phyloP scores from a whole-genome alignment of 2,113 vertebrate genomes.

The Tachuris rubrigastra region DNA sequence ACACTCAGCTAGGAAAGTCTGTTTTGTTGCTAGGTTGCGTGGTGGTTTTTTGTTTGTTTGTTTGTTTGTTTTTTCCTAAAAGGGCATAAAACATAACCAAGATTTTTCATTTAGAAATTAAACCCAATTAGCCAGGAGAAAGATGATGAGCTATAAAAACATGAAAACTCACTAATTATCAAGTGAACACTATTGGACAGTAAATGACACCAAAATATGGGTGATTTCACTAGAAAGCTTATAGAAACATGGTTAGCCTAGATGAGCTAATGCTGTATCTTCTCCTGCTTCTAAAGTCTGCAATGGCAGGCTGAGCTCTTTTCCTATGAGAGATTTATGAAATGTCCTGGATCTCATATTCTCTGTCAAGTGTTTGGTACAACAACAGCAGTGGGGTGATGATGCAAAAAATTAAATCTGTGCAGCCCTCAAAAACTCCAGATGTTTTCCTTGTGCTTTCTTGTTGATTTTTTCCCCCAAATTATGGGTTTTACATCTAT shows the following conservation, averaged over 20 bases:
- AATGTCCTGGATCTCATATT: not conserved
- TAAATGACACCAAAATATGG: not conserved
- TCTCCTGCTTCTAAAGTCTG: not conserved
- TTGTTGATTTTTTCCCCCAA: not conserved
- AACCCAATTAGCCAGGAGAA: not conserved
- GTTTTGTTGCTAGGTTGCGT: not conserved
- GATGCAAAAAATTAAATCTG: not conserved
- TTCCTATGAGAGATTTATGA: not conserved
- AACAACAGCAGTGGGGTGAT: not conserved
- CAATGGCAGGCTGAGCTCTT: fast-evolving
- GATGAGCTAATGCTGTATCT: not conserved
- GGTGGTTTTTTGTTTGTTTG: not conserved
- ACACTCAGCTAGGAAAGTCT: not conserved
- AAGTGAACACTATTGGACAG: not conserved
- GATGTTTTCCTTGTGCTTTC: not conserved
- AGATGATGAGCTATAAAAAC: not conserved
- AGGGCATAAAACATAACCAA: not conserved
- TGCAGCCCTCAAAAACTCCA: not conserved
- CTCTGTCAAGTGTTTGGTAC: not conserved
- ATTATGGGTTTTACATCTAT: not conserved
- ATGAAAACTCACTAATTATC: not conserved
- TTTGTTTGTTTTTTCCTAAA: not conserved
- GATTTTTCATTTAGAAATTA: not conserved
- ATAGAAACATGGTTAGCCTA: not conserved
- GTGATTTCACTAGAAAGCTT: not conserved